Conservation (phyloP, 2,888 invertebrate species). For the Oxystoma pomonae region DNA sequence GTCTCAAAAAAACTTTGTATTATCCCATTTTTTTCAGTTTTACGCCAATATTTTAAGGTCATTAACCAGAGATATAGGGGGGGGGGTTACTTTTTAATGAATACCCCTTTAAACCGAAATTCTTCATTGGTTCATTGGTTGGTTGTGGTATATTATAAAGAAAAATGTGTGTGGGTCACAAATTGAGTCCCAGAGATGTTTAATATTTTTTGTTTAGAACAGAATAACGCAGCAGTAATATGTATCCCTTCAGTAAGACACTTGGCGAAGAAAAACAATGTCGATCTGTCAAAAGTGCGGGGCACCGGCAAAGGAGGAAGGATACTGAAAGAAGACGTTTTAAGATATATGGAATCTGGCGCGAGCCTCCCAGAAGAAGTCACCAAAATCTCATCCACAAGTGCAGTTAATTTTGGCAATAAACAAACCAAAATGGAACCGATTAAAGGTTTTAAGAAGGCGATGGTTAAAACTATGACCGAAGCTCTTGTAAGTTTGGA, state of each 20-base stretch:
- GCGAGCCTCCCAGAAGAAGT: slow-evolving; percentile 4
- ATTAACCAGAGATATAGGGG: no score
- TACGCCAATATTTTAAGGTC: no score
- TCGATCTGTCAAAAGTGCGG: slow-evolving; percentile 65
- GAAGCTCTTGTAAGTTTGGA: slow-evolving; percentile 63
- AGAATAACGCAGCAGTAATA: slow-evolving; percentile 34
- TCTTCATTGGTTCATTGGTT: no score
- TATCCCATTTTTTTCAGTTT: no score
- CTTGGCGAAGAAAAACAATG: slow-evolving; percentile 85
- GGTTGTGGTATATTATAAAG: no score
- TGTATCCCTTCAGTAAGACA: slow-evolving; percentile 90
- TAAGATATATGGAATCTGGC: slow-evolving; percentile 57
- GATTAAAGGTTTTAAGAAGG: slow-evolving; percentile 78
- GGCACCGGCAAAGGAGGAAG: slow-evolving; percentile 86
- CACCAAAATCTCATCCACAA: slow-evolving; percentile 22
- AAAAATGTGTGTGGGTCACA: no score
- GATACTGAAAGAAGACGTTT: slow-evolving; percentile 92
- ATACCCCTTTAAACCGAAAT: no score
- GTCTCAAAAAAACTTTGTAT: no score
- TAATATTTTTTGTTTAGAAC: background rate
- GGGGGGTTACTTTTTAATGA: no score
- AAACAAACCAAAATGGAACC: slow-evolving; percentile 50
- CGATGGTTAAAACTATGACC: slow-evolving; percentile 96
- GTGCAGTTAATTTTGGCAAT: background rate
- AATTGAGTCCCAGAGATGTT: no score